Base-by-base conservation (phyloP, 2,888 invertebrate genomes). In the Dione juno region DNA sequence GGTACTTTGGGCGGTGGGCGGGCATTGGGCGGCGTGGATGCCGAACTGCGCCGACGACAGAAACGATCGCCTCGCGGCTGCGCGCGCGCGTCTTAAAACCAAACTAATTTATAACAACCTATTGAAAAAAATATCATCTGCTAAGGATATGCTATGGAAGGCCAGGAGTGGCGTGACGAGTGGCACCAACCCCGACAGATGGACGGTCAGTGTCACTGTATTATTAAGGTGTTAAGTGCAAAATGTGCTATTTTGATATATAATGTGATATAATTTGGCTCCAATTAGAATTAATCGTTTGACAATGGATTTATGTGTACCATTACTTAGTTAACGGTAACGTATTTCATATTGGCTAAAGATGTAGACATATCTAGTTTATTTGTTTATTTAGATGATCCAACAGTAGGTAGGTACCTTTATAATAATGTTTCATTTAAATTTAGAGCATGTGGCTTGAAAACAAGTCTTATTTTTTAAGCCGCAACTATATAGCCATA, bases 11-110 rank as follows among this genome's bases (percentile, higher is more conserved):
- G 64, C 52, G 64, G 50, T 64, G 64, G 64, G 64, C 64, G 64
- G 77, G 76, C 72, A 74, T 43, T 59, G 71, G 83, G 84, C 85
- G 80, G 76, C 82, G 83, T 66, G 94, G 78, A 95, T 67, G 69
- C 96, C 89, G 72, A 76, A 77, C 96, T 92, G 96, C 96, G 78
- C 96, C 96, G 76, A 97, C 97, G 80, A 97, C 97, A 76, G 96
- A 96, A 75, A 96, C 96, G 89, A 78, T 92, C 88, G 79, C 80
- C 88, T 93, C 90, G 90, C 92, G 92, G 92, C 87, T 75, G 83
- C 83, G 88, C 88, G 86, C 89, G 88, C 88, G 86, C 88, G 78
- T 82, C 89, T 90, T 90, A 88, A 89, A 83, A 87, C 86, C 85
- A 89, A 89, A 91, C 89, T 91, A 92, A 92, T 93, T 93, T 92